phyloP scores from a whole-genome alignment of 2,797 vertebrate genomes.

The Karalla daura region DNA sequence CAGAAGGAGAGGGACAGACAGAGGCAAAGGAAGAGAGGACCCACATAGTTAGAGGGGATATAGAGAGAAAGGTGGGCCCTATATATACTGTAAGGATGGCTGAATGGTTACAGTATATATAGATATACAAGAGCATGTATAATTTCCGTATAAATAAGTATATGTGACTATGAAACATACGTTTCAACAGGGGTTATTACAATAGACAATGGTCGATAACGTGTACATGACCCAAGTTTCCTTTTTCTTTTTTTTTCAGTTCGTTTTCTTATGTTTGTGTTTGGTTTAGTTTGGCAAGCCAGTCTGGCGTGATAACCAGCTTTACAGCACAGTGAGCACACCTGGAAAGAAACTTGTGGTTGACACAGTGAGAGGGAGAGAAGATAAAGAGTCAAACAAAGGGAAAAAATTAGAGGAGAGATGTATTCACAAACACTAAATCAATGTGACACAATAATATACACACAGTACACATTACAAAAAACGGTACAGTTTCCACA shows the following conservation, averaged over 20 bases:
- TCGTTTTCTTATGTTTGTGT: constrained; percentile 69
- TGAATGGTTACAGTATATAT: constrained; percentile 66
- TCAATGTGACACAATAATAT: constrained; percentile 80
- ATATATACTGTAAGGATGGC: constrained; percentile 74
- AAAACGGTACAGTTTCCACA: constrained; percentile 78
- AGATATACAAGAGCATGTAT: constrained; percentile 73
- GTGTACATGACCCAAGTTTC: constrained; percentile 57
- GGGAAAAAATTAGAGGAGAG: constrained; percentile 80
- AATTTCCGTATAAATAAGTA: constrained; percentile 62
- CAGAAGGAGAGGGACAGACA: constrained; percentile 88
- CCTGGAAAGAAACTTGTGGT: constrained; percentile 98
- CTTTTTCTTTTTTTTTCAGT: constrained; percentile 52
- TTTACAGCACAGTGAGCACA: constrained; percentile 90
- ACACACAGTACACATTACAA: constrained; percentile 79
- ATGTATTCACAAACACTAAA: constrained; percentile 83
- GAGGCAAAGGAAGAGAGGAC: constrained; percentile 76
- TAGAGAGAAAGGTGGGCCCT: constrained; percentile 84
- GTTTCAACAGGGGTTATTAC: constrained; percentile 73
- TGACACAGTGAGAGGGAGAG: constrained; percentile 90
- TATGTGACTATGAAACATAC: constrained; percentile 71
- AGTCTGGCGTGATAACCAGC: constrained; percentile 86
- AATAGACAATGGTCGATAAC: constrained; percentile 68
- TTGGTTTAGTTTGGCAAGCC: constrained; percentile 81
- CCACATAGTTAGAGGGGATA: constrained; percentile 77
- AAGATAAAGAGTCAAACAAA: constrained; percentile 85